Conservation (phyloP, 2,797 vertebrate species). For the Spinus pinus region DNA sequence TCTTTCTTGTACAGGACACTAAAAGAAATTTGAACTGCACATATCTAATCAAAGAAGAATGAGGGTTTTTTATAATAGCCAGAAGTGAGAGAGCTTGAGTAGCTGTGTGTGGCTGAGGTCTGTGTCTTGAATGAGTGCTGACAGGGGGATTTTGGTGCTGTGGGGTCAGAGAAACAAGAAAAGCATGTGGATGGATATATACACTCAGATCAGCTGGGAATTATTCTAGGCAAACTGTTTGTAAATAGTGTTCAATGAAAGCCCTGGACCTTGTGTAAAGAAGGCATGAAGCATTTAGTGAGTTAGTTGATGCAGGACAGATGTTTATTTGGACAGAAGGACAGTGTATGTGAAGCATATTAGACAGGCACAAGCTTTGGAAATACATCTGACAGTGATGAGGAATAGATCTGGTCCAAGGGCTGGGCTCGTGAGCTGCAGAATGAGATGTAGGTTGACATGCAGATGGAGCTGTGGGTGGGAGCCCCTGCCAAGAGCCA, state of each 20-base stretch:
- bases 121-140: not conserved
- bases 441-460: not conserved
- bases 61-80: not conserved
- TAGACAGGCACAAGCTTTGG: not conserved
- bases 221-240: not conserved
- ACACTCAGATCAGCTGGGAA: not conserved
- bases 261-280: not conserved
- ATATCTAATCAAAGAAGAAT: no score
- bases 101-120: not conserved
- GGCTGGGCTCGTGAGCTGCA: not conserved
- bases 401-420: not conserved
- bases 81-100: not conserved
- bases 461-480: not conserved
- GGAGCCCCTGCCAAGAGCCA: not conserved
- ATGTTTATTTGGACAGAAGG: not conserved
- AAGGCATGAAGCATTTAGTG: not conserved
- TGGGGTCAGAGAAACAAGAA: not conserved
- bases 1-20: not conserved
- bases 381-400: not conserved
- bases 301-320: not conserved
- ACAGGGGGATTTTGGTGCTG: not conserved
- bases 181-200: not conserved
- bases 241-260: not conserved
- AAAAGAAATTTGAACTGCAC: not conserved
- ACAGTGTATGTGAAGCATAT: accelerated